Base-by-base conservation (phyloP, 2,888 invertebrate species). In the Stramonita haemastoma region DNA sequence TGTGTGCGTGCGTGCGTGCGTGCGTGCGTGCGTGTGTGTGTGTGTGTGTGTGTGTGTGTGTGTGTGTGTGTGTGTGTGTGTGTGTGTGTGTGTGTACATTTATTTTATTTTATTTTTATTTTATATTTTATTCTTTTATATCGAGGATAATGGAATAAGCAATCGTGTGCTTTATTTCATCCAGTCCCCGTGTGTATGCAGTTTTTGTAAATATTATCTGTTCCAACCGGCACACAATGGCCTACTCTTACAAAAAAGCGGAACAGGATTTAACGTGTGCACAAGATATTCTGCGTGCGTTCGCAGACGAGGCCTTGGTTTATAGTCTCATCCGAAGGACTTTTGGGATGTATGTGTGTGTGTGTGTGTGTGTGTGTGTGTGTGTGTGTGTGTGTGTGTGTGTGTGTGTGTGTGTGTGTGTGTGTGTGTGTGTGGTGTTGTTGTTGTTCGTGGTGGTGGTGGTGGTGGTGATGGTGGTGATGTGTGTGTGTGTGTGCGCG, bases 21-120 rank as follows among this genome's bases (percentile, higher is more conserved):
- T 36, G 84, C 36, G 84, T 84, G 84, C 36, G 84, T 36, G 36
- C 36, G 84, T 84, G 84, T 86, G 86, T 86, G 66, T 86, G 60
- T 86, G 60, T 70, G 66, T 86, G 66, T 86, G 66, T 66, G 86
- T 56, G 66, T 86, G 66, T 86, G 86, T 86, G 66, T 32, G 60
- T 86, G 66, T 86, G 86, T 86, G 66, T 86, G 86, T 86, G 32
- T 86, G 86, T 86, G 32, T 60, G 86, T 86, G 66, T 86, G 86
- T 86, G 34, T 86, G 66, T 86, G 86, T 29, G 60, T 86, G 86
- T 86, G 66, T 86, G 66, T 70, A 15, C n/a, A n/a, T n/a, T n/a
- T n/a, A n/a, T n/a, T n/a, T n/a, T n/a, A n/a, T n/a, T n/a, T n/a
- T n/a, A n/a, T n/a, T n/a, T n/a, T n/a, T n/a, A n/a, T n/a, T n/a